Evolutionary conservation across 1,140 invertebrate species (phyloP).

Genomic region (Copidosoma floridanum): DNA sequence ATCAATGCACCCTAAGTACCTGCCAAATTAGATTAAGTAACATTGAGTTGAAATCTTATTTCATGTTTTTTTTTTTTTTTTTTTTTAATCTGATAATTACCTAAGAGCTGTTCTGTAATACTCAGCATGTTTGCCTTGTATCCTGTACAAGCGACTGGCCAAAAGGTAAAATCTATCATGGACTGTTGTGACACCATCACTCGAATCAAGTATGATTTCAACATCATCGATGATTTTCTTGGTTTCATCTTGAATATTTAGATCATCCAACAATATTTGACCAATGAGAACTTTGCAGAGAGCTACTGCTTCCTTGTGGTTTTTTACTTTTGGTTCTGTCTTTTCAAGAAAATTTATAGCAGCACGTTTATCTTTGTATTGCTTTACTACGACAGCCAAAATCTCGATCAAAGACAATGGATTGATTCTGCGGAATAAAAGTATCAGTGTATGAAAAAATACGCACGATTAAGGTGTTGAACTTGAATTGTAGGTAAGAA

Average conservation of each 20-base stretch:
- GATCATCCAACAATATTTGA: slow-evolving; percentile 78
- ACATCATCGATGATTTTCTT: slow-evolving; percentile 91
- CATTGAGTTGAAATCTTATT: neutral
- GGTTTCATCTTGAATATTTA: slow-evolving; percentile 78
- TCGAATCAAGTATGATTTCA: slow-evolving; percentile 80
- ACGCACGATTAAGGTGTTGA: too few species aligned
- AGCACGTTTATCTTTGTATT: slow-evolving; percentile 78
- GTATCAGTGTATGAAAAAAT: too few species aligned
- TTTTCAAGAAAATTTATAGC: slow-evolving; percentile 84
- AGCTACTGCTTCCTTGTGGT: slow-evolving; percentile 80
- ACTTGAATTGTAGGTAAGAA: too few species aligned
- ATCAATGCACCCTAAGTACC: slow-evolving; percentile 89
- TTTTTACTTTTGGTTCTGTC: slow-evolving; percentile 84
- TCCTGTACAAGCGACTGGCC: slow-evolving; percentile 80
- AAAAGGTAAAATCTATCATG: slow-evolving; percentile 95
- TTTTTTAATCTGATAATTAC: too few species aligned
- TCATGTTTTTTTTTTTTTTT: too few species aligned
- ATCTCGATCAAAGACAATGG: slow-evolving; percentile 90
- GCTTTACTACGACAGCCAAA: slow-evolving; percentile 73
- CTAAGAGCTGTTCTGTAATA: slow-evolving; percentile 95
- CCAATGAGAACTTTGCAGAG: slow-evolving; percentile 83
- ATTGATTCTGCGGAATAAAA: slow-evolving; percentile 72
- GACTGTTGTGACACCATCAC: slow-evolving; percentile 89
- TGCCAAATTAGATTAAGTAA: slow-evolving; percentile 30
- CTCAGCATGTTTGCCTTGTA: slow-evolving; percentile 83